Evolutionary conservation across 2,797 vertebrate species (phyloP), one percentile per base, ranked within the genome.

Genomic region (Lagodon rhomboides): DNA sequence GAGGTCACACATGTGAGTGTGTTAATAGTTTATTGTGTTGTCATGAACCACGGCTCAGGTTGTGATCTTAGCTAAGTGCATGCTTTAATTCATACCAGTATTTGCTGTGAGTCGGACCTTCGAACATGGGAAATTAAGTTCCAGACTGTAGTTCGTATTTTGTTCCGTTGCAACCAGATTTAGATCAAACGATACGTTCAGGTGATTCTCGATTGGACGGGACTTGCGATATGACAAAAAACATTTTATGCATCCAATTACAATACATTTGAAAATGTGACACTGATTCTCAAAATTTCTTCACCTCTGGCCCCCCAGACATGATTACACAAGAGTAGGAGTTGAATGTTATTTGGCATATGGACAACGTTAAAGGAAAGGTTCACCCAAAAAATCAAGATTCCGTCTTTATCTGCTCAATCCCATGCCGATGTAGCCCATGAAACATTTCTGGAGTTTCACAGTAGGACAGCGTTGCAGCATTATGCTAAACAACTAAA

Each of bases 171-270:
- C 20, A 44, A 59, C 23, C 46, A 59, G 18, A 59, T 66, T 38
- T 17, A 25, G 34, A 12, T 34, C 8, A 59, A n/a, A 53, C 23
- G 20, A 54, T n/a, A 25, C 38, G 43, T 53, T 47, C 10, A 50
- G 18, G 64, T 8, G 4, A n/a, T 56, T 27, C 20, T 61, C 5
- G 27, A n/a, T 22, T 59, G 18, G 51, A 59, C 46, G 47, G 12
- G 55, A 1, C 47, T 25, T 49, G 0, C 18, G 23, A 4, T 46
- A 16, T 25, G 5, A 27, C n/a, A n/a, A 3, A n/a, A 47, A 41
- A 34, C 30, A 17, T 27, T 13, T 30, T 15, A 43, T 18, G 20
- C 20, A 44, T 44, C 4, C 10, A 34, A 44, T 65, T 8, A 1
- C 0, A 5, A 34, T n/a, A 43, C 34, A 59, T 49, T 58, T 49